Evolutionary conservation across 2,797 vertebrate species (phyloP), one percentile per base, ranked within the genome.

Genomic region (Anas flavirostris): DNA sequence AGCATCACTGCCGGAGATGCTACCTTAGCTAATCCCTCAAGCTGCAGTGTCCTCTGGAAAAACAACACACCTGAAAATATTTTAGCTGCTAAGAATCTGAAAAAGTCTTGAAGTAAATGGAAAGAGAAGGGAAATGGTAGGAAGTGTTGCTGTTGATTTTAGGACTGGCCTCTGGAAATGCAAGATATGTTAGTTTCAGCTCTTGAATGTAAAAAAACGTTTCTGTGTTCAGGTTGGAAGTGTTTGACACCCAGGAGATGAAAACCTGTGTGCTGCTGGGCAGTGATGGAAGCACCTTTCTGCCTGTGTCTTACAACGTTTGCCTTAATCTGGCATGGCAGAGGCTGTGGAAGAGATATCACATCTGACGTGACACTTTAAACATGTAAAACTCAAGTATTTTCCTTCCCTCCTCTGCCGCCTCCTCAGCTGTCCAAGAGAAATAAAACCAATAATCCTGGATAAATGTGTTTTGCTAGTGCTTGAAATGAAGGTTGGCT

Each of bases 381-480:
- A 50, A 33, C 35, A 19, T 2, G 17, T 33, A 16, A 55, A 88
- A 19, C 2, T 0, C 9, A n/a, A 60, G 26, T 28, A 23, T 48
- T 83, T 81, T 48, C 39, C 21, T 69, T 79, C 17, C 8, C 9
- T 70, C 9, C 10, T 15, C 18, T 58, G 11, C 43, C 87, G 21
- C 7, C 5, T 60, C 13, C 41, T 63, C n/a, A 37, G 16, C 9
- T 75, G 9, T 9, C 21, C 28, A 39, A 31, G 39, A 52, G 8
- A 16, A 17, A 4, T 4, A 23, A 26, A 48, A 13, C 15, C 9
- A 37, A 6, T 4, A 23, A 26, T 13, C 5, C 39, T 81, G 52
- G 5, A 29, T 62, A 46, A 59, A 50, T 0, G 0, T 23, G 3
- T 28, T 29, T 35, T 17, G 7, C 15, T 33, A 37, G n/a, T 14